Conservation (phyloP, 2,888 invertebrate species). For the Cerceris rybyensis region DNA sequence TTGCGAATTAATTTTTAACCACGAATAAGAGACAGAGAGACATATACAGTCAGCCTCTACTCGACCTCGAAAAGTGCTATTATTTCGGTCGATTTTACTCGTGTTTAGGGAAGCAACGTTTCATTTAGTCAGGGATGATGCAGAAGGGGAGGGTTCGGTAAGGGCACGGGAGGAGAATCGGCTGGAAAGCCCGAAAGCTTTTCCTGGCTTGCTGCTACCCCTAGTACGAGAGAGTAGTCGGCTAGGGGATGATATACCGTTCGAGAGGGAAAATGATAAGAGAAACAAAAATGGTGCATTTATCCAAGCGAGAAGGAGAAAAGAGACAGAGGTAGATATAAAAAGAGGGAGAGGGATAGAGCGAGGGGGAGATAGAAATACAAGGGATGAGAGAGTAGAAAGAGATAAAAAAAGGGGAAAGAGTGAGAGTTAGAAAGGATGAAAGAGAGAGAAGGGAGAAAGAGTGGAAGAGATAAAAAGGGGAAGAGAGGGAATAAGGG, state of each 20-base stretch:
- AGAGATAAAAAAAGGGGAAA: conserved; percentile 4
- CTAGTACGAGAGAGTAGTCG: conserved; percentile 26
- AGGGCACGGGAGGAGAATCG: conserved; percentile 23
- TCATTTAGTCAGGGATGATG: conserved; percentile 40
- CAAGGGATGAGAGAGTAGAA: conserved; percentile 46
- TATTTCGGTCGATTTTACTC: conserved; percentile 29
- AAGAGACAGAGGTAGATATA: conserved; percentile 1
- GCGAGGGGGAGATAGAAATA: conserved; percentile 4
- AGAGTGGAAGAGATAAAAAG: too few relatives aligned
- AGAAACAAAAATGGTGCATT: conserved; percentile 8
- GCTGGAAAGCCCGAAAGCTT: conserved; percentile 38
- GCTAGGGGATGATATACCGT: conserved; percentile 1
- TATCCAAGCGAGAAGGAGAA: not conserved
- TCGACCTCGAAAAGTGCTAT: conserved; percentile 23
- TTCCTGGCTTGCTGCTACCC: conserved; percentile 4
- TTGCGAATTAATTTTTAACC: conserved; percentile 7
- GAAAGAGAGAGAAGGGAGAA: conserved; percentile 16
- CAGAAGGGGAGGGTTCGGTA: conserved; percentile 14
- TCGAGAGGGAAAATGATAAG: conserved; percentile 9
- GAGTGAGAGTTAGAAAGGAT: not conserved
- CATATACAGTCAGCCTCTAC: not conserved
- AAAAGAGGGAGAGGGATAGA: not conserved
- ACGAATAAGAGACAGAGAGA: not conserved
- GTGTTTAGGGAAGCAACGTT: conserved; percentile 20
- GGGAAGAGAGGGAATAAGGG: not conserved